phyloP scores from a whole-genome alignment of 1,140 invertebrate genomes.

The Neuroterus valhalla region DNA sequence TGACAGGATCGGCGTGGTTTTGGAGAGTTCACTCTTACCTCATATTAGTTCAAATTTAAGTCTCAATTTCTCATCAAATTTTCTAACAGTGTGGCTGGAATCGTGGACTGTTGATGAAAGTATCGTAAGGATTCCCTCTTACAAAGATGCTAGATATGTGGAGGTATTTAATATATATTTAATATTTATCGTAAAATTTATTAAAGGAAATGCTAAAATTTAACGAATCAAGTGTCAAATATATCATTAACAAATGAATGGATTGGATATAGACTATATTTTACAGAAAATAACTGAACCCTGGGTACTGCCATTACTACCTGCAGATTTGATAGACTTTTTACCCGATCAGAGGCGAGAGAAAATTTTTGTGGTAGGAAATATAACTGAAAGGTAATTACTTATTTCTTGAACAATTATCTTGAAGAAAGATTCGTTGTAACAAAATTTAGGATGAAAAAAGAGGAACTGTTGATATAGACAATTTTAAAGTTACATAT shows the following conservation, averaged over 20 bases:
- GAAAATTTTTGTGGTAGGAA: conserved; percentile 71
- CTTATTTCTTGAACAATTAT: neutral
- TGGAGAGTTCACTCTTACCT: conserved; percentile 76
- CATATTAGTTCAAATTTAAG: conserved; percentile 54
- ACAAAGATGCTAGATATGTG: neutral
- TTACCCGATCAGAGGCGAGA: conserved; percentile 73
- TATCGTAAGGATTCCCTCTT: neutral
- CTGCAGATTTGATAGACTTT: conserved; percentile 71
- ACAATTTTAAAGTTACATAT: too few relatives aligned
- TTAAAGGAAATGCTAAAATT: too few relatives aligned
- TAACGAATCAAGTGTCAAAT: neutral
- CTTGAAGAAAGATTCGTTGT: too few relatives aligned
- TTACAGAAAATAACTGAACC: conserved; percentile 74
- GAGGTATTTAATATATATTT: conserved; percentile 22
- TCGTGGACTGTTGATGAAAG: conserved; percentile 36
- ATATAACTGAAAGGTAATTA: conserved; percentile 50
- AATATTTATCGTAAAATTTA: too few relatives aligned
- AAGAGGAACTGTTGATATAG: too few relatives aligned
- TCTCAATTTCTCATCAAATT: conserved; percentile 69
- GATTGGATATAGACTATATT: conserved; percentile 13
- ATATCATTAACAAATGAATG: conserved; percentile 3
- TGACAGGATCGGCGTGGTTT: conserved; percentile 63
- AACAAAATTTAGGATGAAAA: too few relatives aligned
- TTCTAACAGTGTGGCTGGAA: conserved; percentile 75
- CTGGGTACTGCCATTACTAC: conserved; percentile 74